A percentile compares a stretch with the other conserved stretches of the same genome.
Evolutionary conservation across 1,140 invertebrate genomes (phyloP).

Genomic region (Nylanderia fulva): DNA sequence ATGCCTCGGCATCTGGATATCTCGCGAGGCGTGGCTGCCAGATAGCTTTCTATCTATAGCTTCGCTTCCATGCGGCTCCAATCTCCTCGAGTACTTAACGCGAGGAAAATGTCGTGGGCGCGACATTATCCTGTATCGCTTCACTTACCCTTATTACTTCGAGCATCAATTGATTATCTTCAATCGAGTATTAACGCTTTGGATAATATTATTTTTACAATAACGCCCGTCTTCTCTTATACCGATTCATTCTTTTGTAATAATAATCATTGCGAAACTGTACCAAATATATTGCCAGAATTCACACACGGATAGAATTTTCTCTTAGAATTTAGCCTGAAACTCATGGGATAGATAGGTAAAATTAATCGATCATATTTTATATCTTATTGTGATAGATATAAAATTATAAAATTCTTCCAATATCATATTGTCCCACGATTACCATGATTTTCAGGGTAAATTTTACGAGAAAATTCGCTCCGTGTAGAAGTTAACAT

Average conservation of each 20-base stretch:
- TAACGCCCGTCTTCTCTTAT: background rate
- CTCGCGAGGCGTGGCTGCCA: constrained; percentile 60
- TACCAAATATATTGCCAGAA: background rate
- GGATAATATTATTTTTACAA: background rate
- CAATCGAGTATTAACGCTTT: background rate
- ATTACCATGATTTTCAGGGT: too few relatives aligned
- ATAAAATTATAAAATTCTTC: too few relatives aligned
- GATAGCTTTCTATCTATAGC: constrained; percentile 64
- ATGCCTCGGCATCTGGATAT: constrained; percentile 66
- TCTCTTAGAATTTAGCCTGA: too few relatives aligned
- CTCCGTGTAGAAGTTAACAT: background rate
- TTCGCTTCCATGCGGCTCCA: constrained; percentile 21
- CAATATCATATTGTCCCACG: too few relatives aligned
- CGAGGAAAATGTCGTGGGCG: constrained; percentile 17
- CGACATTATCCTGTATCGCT: constrained; percentile 15
- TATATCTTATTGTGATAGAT: too few relatives aligned
- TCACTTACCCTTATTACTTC: constrained; percentile 14
- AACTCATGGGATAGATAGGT: too few relatives aligned
- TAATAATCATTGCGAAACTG: background rate
- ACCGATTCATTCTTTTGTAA: background rate
- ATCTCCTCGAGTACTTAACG: constrained; percentile 37
- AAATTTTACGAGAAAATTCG: too few relatives aligned
- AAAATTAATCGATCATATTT: too few relatives aligned
- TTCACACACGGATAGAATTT: too few relatives aligned
- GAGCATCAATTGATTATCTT: constrained; percentile 9